These are phyloP conservation scores for Etia nguti DNA, from an alignment of 2,113 vertebrate genomes.

Conservation along the genomic window DNA sequence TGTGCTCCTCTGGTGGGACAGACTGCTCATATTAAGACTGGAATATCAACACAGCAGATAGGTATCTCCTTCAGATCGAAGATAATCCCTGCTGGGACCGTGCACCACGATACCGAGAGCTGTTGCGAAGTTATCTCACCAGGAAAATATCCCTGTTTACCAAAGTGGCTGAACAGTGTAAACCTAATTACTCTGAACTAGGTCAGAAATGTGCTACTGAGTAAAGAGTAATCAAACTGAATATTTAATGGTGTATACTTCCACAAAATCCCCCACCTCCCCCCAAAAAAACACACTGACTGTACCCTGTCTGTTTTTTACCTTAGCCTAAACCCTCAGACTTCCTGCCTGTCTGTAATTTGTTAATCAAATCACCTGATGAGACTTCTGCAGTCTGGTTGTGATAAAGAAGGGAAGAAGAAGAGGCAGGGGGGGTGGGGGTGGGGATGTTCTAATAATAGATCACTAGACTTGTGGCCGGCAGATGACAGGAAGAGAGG, in stretches of 20 bases:
- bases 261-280: not conserved
- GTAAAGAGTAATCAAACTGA: conserved; percentile 66
- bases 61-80: conserved; percentile 48
- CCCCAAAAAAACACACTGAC: not conserved
- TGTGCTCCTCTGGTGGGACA: not conserved
- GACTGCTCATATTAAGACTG: conserved; percentile 10
- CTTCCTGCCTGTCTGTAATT: conserved; percentile 47
- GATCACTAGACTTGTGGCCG: conserved; percentile 81
- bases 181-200: conserved; percentile 72
- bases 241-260: conserved; percentile 62
- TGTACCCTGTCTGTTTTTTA: not conserved
- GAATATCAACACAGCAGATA: conserved; percentile 45
- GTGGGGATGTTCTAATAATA: conserved; percentile 63
- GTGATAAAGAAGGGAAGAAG: conserved; percentile 66
- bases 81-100: conserved; percentile 44
- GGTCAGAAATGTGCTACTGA: conserved; percentile 65
- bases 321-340: conserved; percentile 17
- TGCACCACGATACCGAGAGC: not conserved
- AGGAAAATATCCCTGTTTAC: conserved; percentile 66
- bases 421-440: not conserved
- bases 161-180: conserved; percentile 63
- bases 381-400: conserved; percentile 77
- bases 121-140: conserved; percentile 41
- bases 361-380: conserved; percentile 90
- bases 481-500: conserved; percentile 91